Base-by-base conservation (phyloP, 2,888 invertebrate species). In the Baronia brevicornis region DNA sequence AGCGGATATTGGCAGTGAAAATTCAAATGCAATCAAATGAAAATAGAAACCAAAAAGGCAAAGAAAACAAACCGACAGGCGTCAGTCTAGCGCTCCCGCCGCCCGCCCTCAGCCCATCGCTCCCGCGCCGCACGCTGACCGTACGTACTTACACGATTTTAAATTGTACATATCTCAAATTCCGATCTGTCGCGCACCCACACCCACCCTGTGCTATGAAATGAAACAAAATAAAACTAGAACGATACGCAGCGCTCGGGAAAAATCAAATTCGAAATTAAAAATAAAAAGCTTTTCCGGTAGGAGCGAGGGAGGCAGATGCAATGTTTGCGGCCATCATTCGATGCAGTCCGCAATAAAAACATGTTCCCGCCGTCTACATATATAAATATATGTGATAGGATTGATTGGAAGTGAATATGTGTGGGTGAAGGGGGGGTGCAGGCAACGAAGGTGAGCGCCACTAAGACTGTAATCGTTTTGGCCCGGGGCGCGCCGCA, bases 111-210 rank as follows among this genome's bases (percentile, higher is more conserved):
- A 35, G 54, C 43, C 47, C 37, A n/a, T n/a, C n/a, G n/a, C n/a
- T n/a, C 55, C 54, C 58, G 58, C 49, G 39, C 51, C 51, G 39
- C 46, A 41, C 43, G 67, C 75, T 80, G 80, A 79, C 82, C 84
- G 80, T 36, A n/a, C n/a, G n/a, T 77, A 82, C 84, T 84, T 82
- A 84, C 82, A 82, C 84, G 73, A 82, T 84, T 84, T 84, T 84
- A 84, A 84, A 84, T 84, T 84, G 84, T 82, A 84, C 84, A 84
- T 84, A 82, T 82, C 80, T 80, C 78, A 78, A 84, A 84, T 84
- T 84, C 84, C 84, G 75, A 82, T 82, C 82, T 74, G 84, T 82
- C 82, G 79, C 79, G 73, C 79, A 67, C 72, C 74, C 79, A 77
- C 80, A 80, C 80, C 24, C 80, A 80, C 80, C 24, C 36, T 57